Base-by-base conservation (phyloP, 2,888 invertebrate genomes). In the Drosophila nr. perissopoda region DNA sequence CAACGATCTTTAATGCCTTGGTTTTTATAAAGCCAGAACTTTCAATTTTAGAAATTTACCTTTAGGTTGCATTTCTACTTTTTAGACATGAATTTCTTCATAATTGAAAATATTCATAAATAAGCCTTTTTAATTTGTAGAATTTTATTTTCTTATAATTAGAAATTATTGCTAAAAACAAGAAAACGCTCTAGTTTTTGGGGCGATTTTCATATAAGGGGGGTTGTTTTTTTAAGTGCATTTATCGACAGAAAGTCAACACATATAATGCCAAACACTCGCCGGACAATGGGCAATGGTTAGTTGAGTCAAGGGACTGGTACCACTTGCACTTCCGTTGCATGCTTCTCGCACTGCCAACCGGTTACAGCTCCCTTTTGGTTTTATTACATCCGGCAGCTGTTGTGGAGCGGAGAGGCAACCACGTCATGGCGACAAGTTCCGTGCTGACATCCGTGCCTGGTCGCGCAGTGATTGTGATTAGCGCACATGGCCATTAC, bases 311-410 rank as follows among this genome's bases (percentile, higher is more conserved):
- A 51, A 40, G 45, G 65, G 57, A 66, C 42, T 64, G 60, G 38
- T 57, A 68, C 71, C 49, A 58, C 58, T 61, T 87, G 87, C 82
- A 87, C 74, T 89, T 85, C 88, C 89, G 85, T 45, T 89, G 81
- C 84, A 83, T 73, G 48, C 53, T 52, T 57, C 57, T 57, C 61
- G 49, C 21, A 16, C 29, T 25, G 25, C 60, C 58, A 42, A 25
- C 29, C 21, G 27, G 33, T 13, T 25, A 49, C 31, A 11, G 27
- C 60, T 31, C 16, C 29, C 34, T 27, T 59, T 45, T 45, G 69
- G 67, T 66, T 76, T 82, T 79, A 82, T 82, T 82, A 70, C 82
- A 64, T 82, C 82, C 75, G 80, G 75, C 82, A 78, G 78, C 68
- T 78, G 69, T 78, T 78, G 74, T 54, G 68, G 62, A 71, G 48